Conservation (phyloP, 2,797 vertebrate species). For the Pangasius krempfi region DNA sequence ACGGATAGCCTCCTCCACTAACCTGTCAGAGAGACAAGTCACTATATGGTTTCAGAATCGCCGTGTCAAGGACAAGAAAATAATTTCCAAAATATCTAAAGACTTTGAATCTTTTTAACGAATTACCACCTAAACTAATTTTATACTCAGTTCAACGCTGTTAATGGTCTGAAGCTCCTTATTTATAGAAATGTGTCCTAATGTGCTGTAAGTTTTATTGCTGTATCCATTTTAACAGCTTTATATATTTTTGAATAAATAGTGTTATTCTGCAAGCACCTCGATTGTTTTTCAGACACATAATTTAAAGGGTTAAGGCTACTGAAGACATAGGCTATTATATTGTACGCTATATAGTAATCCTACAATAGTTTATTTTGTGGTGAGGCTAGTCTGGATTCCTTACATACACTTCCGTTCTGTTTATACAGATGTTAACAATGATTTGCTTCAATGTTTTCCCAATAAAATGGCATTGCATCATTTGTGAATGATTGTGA, state of each 20-base stretch:
- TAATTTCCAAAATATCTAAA: constrained; percentile 60
- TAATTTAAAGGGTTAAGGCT: not conserved
- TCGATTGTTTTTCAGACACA: not conserved
- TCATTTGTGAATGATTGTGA: not conserved
- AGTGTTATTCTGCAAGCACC: not conserved
- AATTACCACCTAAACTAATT: not conserved
- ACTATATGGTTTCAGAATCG: constrained; percentile 90
- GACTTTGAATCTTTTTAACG: constrained; percentile 47
- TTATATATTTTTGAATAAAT: not conserved
- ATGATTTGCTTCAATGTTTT: not conserved
- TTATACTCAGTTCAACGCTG: not conserved
- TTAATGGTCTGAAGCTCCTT: not conserved
- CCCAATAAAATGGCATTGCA: not conserved
- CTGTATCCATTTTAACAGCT: not conserved
- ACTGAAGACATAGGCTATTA: not conserved
- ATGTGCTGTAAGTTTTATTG: not conserved
- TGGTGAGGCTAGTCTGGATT: not conserved
- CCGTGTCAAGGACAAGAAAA: constrained; percentile 85
- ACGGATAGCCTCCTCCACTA: constrained; percentile 84
- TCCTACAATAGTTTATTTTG: not conserved
- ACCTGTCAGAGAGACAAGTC: constrained; percentile 85
- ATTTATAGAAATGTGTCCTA: not conserved
- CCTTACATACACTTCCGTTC: not conserved
- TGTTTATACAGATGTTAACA: not conserved
- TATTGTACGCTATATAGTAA: not conserved